Percentiles rank a stretch among this genome's conserved stretches.
phyloP scores from a whole-genome alignment of 2,888 invertebrate species.

The Scotopteryx bipunctaria region DNA sequence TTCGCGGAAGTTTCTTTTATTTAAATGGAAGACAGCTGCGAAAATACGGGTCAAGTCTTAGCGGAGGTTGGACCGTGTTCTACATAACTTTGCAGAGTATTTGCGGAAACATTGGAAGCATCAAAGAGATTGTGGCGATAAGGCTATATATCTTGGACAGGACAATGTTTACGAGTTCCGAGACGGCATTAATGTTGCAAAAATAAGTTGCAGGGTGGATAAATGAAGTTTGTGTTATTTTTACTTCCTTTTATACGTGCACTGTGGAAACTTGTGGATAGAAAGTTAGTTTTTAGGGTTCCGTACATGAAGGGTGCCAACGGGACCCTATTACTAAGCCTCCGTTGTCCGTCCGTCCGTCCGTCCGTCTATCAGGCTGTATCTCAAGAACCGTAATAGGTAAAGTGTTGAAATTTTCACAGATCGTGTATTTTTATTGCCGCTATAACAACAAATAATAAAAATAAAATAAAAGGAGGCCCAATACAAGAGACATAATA shows the following conservation, averaged over 20 bases:
- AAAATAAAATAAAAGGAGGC: too few relatives aligned
- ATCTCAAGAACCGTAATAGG: too few relatives aligned
- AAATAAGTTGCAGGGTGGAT: not conserved
- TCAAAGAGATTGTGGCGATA: slow-evolving; percentile 25
- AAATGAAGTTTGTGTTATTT: not conserved
- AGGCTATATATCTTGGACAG: slow-evolving; percentile 1
- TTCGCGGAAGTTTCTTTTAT: slow-evolving; percentile 40
- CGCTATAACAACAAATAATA: too few relatives aligned
- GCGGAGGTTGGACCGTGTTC: slow-evolving; percentile 22
- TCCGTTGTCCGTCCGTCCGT: too few relatives aligned
- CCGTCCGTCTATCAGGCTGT: too few relatives aligned
- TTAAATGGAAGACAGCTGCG: slow-evolving; percentile 48
- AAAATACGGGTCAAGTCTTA: slow-evolving; percentile 39
- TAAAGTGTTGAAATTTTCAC: too few relatives aligned
- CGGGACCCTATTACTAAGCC: too few relatives aligned
- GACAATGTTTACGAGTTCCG: slow-evolving; percentile 6
- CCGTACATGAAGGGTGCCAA: too few relatives aligned
- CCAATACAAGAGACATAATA: too few relatives aligned
- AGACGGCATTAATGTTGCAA: not conserved
- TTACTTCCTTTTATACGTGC: not conserved
- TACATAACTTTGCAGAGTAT: slow-evolving; percentile 23
- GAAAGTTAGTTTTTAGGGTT: too few relatives aligned
- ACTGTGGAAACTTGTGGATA: not conserved
- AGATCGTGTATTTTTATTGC: too few relatives aligned
- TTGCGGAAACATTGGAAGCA: slow-evolving; percentile 23